A percentile compares a stretch with the other conserved stretches of the same genome.
phyloP scores from a whole-genome alignment of 1,140 invertebrate species.

The Pemphigus obesinymphae region DNA sequence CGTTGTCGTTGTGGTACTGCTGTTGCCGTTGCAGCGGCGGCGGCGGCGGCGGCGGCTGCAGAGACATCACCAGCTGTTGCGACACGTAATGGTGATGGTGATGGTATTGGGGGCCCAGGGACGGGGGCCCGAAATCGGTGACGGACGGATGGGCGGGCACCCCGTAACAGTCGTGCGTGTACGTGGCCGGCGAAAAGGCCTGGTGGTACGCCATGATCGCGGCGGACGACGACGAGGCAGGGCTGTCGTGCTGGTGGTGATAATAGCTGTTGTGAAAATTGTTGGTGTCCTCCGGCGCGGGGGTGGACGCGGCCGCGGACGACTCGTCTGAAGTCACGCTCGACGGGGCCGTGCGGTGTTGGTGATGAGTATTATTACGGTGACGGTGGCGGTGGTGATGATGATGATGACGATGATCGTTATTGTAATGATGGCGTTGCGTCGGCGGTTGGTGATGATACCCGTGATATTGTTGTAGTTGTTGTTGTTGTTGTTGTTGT shows the following conservation, averaged over 20 bases:
- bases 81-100: background rate
- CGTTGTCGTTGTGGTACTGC: background rate
- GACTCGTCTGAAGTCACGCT: background rate
- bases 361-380: background rate
- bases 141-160: slow-evolving; percentile 25
- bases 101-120: background rate
- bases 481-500: background rate
- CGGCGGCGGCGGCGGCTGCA: background rate
- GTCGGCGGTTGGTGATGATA: background rate
- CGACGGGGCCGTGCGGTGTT: background rate
- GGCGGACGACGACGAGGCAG: background rate
- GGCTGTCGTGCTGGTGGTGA: background rate
- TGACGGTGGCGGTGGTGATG: background rate
- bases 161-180: background rate
- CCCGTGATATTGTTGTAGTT: no score
- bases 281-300: background rate
- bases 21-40: no score
- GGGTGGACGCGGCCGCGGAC: background rate
- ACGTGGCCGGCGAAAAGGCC: background rate
- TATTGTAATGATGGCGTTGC: background rate
- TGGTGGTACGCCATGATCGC: background rate
- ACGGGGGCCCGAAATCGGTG: background rate
- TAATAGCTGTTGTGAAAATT: background rate
- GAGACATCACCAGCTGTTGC: background rate
- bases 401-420: background rate